Base-by-base conservation (phyloP, 2,888 invertebrate species). In the Ormyrus labotus region DNA sequence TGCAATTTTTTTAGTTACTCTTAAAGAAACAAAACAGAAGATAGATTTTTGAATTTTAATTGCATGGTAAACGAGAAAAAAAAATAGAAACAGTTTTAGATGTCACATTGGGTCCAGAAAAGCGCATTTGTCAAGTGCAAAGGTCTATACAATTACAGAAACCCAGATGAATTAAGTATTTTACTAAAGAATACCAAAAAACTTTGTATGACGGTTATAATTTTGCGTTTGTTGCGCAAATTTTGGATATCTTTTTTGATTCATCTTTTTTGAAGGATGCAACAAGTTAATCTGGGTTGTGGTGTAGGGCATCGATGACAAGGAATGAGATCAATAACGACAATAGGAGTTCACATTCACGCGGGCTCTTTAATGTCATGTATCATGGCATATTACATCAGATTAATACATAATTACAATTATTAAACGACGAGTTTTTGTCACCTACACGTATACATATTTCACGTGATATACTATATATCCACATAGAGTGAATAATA, bases 341-440 rank as follows among this genome's bases (percentile, higher is more conserved):
- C 65, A 76, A 73, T 57, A 73, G 47, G 9, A 64, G 3, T 64
- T 73, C 65, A 74, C 69, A 70, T 74, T 70, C 74, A 64, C 47
- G 58, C 73, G n/a, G 55, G 34, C n/a, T 74, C 70, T 81, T 78
- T 78, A 78, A 78, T 81, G 72, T 75, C 64, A 67, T 65, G 45
- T 68, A 78, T 61, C 53, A 60, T 77, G 67, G 64, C 71, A 70
- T 74, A 53, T 65, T 75, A 73, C 71, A 78, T 70, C 47, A 61
- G 7, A 69, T 68, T 50, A 53, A 69, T 63, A 34, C 34, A 34
- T 34, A 34, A 34, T 77, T 72, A 78, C 64, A 69, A 48, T 72
- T 51, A 51, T 60, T 47, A 51, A 51, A 64, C 47, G 61, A 58
- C 11, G 45, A 63, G 9, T 57, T 77, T 65, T 67, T 63, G 53